Percentiles rank a stretch among this genome's conserved stretches.
Evolutionary conservation across 2,113 vertebrate genomes (phyloP).

Genomic region (Numida meleagris): DNA sequence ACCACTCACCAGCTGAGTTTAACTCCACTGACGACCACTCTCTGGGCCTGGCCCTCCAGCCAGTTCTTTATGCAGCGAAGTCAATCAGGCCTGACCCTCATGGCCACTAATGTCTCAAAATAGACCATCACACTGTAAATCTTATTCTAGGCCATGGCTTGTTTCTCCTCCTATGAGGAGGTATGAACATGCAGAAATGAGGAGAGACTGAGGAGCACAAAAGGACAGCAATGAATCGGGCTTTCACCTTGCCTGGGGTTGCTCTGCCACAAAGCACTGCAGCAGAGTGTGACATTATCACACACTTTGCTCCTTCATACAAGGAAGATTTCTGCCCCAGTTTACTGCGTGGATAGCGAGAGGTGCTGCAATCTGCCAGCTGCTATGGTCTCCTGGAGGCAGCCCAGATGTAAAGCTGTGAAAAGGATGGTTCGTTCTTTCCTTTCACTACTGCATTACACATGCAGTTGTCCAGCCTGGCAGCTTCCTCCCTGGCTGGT

Average conservation of each 20-base stretch:
- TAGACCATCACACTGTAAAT: not conserved
- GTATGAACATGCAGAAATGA: not conserved
- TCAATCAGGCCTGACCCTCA: not conserved
- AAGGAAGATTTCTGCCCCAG: not conserved
- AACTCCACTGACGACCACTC: not conserved
- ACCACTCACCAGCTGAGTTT: too few species aligned
- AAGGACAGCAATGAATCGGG: fast-evolving
- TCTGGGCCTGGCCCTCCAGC: not conserved
- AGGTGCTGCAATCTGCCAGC: not conserved
- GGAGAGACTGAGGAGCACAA: not conserved
- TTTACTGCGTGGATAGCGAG: not conserved
- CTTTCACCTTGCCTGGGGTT: not conserved
- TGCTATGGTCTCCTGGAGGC: not conserved
- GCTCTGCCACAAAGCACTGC: not conserved
- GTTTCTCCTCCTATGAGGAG: not conserved
- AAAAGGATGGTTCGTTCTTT: not conserved
- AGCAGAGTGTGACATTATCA: not conserved
- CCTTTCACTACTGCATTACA: not conserved
- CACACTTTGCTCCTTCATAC: not conserved
- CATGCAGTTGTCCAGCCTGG: not conserved
- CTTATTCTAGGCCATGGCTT: not conserved
- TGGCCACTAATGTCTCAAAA: not conserved
- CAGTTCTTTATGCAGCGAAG: not conserved
- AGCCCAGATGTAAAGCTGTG: not conserved
- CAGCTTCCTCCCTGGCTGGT: not conserved